Evolutionary conservation across 2,888 invertebrate species (phyloP).

Genomic region (Drosophila nr. perissopoda): DNA sequence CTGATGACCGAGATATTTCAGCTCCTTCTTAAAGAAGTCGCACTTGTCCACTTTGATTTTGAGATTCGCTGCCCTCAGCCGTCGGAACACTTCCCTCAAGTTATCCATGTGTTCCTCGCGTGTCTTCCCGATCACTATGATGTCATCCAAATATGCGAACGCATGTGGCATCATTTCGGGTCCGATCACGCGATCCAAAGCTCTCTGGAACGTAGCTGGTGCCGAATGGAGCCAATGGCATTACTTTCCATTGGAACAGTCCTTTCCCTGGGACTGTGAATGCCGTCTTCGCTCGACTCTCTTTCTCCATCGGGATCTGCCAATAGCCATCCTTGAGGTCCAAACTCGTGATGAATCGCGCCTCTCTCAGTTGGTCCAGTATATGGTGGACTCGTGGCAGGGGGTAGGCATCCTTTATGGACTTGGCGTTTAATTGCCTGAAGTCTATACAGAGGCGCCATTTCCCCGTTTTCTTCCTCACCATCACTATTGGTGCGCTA

Average conservation of each 20-base stretch:
- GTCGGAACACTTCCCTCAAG: no score
- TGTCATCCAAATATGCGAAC: no score
- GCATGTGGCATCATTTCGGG: no score
- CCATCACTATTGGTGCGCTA: no score
- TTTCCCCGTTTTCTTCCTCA: no score
- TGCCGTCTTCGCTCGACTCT: background rate
- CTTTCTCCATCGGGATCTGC: constrained; percentile 12
- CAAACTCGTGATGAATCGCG: no score
- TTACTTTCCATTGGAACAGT: constrained; percentile 1
- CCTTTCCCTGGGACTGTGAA: constrained; percentile 5
- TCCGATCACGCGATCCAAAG: background rate
- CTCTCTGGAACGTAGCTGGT: constrained; percentile 2
- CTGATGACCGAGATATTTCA: background rate
- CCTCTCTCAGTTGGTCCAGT: constrained; percentile 2
- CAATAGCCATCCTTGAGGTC: constrained; percentile 4
- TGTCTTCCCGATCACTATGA: no score
- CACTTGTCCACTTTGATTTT: background rate
- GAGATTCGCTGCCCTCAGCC: no score
- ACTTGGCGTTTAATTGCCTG: no score
- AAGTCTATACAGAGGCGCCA: no score
- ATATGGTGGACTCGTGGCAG: background rate
- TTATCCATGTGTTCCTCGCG: no score
- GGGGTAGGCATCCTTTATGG: background rate
- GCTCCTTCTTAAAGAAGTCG: background rate
- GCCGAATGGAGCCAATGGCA: constrained; percentile 7